These are phyloP conservation scores for Coluber constrictor DNA, from an alignment of 2,797 vertebrate species.

Conservation along the genomic window DNA sequence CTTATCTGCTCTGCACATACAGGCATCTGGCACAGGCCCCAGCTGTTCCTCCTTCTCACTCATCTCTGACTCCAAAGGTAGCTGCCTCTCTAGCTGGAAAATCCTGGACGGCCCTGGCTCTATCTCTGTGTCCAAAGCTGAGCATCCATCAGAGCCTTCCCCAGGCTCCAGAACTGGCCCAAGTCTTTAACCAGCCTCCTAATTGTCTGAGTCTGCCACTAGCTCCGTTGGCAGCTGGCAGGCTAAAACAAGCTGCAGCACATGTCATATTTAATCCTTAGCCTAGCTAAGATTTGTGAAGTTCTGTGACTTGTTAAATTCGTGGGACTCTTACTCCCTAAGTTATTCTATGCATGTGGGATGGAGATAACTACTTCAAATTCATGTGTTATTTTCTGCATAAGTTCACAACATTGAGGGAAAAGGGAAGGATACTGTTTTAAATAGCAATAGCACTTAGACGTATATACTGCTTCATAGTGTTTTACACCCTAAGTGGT, in stretches of 20 bases:
- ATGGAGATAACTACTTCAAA: background rate
- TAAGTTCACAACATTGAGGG: background rate
- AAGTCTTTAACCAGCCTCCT: no score
- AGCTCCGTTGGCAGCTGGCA: no score
- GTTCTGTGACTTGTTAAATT: background rate
- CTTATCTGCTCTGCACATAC: no score
- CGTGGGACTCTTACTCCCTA: background rate
- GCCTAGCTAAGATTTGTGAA: background rate
- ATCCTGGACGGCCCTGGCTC: no score
- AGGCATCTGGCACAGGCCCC: no score
- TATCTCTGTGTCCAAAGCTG: no score
- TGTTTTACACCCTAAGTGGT: background rate
- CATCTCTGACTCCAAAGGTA: no score
- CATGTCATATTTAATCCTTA: background rate
- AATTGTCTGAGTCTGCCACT: no score
- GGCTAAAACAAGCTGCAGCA: background rate
- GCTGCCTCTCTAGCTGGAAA: no score
- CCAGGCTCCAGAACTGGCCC: no score
- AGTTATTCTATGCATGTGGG: background rate
- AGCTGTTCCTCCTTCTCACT: no score
- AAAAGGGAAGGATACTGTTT: background rate
- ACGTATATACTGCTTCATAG: background rate
- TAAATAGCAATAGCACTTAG: background rate
- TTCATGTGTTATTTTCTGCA: background rate
- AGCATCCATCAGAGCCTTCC: no score